Evolutionary conservation across 2,888 invertebrate species (phyloP).

Genomic region (Ophion ellenae): DNA sequence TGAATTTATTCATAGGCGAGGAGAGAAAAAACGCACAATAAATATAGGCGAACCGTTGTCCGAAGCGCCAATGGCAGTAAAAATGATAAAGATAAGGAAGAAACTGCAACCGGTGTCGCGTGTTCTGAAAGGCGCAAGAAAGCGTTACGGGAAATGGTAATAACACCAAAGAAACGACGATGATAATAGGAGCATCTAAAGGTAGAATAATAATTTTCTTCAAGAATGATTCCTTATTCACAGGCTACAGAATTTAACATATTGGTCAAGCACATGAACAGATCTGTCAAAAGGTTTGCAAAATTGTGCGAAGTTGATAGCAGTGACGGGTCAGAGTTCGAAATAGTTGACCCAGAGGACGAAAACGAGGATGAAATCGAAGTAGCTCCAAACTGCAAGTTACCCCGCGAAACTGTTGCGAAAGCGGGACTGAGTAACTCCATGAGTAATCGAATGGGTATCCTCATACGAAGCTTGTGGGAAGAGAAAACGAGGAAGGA

Average conservation of each 20-base stretch:
- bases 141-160: constrained; percentile 20
- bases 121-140: constrained; percentile 19
- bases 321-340: too few species aligned
- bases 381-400: too few species aligned
- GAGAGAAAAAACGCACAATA: background rate
- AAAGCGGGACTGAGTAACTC: constrained; percentile 16
- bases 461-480: constrained; percentile 30
- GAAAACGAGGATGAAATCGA: too few species aligned
- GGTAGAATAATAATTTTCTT: constrained; percentile 19
- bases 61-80: background rate
- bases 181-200: constrained; percentile 28
- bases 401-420: too few species aligned
- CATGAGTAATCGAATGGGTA: constrained; percentile 36
- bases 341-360: too few species aligned
- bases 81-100: background rate
- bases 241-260: constrained; percentile 28
- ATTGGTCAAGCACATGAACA: background rate
- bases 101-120: constrained; percentile 10
- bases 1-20: too few species aligned
- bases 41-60: constrained; percentile 5
- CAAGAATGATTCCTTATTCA: constrained; percentile 14
- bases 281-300: background rate
- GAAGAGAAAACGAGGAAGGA: constrained; percentile 20
- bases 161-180: constrained; percentile 25
- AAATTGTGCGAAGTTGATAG: too few species aligned